phyloP scores from a whole-genome alignment of 2,113 vertebrate genomes.

The Morone chrysops region DNA sequence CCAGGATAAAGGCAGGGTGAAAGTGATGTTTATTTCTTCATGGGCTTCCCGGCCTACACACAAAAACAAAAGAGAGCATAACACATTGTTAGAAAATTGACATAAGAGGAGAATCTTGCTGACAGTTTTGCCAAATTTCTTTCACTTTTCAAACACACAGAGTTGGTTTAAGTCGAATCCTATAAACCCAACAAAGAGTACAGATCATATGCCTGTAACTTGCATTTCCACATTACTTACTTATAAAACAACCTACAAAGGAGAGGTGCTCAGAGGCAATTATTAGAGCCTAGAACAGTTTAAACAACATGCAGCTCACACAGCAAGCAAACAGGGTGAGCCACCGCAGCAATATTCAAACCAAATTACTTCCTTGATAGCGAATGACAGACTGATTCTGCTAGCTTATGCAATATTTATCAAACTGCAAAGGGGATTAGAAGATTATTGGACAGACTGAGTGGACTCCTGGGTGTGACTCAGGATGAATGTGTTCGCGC shows the following conservation, averaged over 20 bases:
- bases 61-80: slow-evolving; percentile 30
- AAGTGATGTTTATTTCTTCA: slow-evolving; percentile 97
- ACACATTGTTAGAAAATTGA: neutral
- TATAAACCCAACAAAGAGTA: neutral
- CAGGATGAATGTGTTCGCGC: slow-evolving; percentile 3
- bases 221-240: neutral
- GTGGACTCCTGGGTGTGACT: slow-evolving; percentile 11
- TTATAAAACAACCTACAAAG: neutral
- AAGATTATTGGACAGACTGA: slow-evolving; percentile 37
- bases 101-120: neutral
- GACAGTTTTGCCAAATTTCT: neutral
- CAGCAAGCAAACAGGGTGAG: neutral
- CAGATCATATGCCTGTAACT: neutral
- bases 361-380: slow-evolving; percentile 7
- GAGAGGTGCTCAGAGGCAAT: neutral
- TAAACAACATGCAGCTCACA: neutral
- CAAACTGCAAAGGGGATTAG: slow-evolving; percentile 30
- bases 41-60: slow-evolving; percentile 92
- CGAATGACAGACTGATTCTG: slow-evolving; percentile 20
- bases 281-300: neutral
- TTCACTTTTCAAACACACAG: too few species aligned
- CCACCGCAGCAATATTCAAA: neutral
- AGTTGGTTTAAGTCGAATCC: neutral
- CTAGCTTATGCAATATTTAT: slow-evolving; percentile 33
- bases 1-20: slow-evolving; percentile 94